Evolutionary conservation across 2,888 invertebrate genomes (phyloP).

Genomic region (Scaeva pyrastri): DNA sequence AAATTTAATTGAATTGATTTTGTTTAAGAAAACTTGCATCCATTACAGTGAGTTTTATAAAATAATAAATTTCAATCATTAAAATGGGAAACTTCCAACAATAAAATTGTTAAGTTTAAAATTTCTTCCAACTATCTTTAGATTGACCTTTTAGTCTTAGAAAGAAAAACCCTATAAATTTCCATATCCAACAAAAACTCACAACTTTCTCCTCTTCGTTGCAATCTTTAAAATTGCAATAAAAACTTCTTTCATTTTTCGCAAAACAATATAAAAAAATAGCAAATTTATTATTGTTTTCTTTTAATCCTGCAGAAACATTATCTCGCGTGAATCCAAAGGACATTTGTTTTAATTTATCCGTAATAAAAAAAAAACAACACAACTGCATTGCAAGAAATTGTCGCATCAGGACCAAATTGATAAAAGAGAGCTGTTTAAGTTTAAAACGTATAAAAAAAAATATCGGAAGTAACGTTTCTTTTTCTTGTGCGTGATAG

Average conservation of each 20-base stretch:
- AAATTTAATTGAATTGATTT: too few species aligned
- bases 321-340: neutral
- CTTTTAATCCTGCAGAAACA: slow-evolving; percentile 17
- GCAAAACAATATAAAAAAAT: neutral
- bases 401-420: slow-evolving; percentile 13
- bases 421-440: neutral
- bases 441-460: neutral
- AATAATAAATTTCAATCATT: too few species aligned
- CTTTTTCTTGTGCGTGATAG: neutral
- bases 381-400: slow-evolving; percentile 23
- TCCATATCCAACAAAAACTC: neutral
- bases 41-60: too few species aligned
- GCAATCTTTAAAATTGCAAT: neutral
- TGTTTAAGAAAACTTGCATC: too few species aligned
- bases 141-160: neutral
- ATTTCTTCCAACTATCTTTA: neutral
- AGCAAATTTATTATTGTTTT: slow-evolving; percentile 16
- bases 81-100: too few species aligned
- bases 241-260: neutral
- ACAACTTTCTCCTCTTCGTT: neutral
- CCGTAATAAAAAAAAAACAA: neutral
- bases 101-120: neutral
- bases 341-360: slow-evolving; percentile 34
- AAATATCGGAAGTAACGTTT: neutral
- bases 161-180: neutral